These are phyloP conservation scores for Epirrhoe alternata DNA, from an alignment of 2,888 invertebrate species.

Conservation along the genomic window DNA sequence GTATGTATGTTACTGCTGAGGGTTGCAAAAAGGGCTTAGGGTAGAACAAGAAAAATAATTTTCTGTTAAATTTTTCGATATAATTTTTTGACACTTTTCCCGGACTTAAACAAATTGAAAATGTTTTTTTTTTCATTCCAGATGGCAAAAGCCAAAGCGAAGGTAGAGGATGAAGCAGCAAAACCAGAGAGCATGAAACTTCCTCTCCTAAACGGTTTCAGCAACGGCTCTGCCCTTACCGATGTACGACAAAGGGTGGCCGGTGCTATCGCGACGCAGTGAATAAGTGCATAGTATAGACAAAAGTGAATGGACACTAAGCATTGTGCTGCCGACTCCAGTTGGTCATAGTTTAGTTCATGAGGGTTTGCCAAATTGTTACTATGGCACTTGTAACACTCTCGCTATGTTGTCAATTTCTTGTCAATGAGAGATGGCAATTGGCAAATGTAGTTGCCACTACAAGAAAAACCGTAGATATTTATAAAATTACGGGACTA, in stretches of 20 bases:
- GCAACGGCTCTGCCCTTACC: conserved; percentile 70
- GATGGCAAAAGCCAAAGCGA: conserved; percentile 59
- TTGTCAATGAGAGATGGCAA: background rate
- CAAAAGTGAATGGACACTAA: conserved; percentile 42
- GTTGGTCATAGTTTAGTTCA: background rate
- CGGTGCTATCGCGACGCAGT: conserved; percentile 79
- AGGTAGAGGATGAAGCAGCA: conserved; percentile 56
- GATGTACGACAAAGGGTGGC: conserved; percentile 79
- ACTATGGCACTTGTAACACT: background rate
- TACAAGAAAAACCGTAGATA: too few species aligned
- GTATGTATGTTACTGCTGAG: too few species aligned
- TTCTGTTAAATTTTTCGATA: too few species aligned
- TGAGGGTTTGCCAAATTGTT: background rate
- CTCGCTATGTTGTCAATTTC: background rate
- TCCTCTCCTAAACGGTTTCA: conserved; percentile 75
- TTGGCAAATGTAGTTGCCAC: too few species aligned
- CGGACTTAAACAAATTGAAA: background rate
- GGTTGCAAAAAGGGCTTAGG: too few species aligned
- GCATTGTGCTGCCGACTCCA: background rate
- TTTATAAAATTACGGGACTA: too few species aligned
- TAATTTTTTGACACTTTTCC: too few species aligned
- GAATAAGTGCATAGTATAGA: conserved; percentile 44
- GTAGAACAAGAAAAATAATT: too few species aligned
- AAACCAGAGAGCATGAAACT: conserved; percentile 68
- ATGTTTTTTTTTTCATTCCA: conserved; percentile 33